Base-by-base conservation (phyloP, 2,797 vertebrate genomes). In the Gymnothorax javanicus region DNA sequence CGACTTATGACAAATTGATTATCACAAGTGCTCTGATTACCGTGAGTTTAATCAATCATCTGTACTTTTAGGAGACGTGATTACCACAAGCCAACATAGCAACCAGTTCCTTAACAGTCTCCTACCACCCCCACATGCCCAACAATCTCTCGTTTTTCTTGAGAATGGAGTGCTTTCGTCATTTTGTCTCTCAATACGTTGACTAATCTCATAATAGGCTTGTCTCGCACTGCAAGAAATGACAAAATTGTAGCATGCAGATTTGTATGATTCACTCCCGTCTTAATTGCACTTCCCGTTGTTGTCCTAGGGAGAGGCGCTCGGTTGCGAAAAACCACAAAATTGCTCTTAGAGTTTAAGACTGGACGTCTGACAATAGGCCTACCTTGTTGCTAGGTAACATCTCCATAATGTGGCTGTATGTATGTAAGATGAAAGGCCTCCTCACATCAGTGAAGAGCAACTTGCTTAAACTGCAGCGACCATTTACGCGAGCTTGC, bases 301-400 rank as follows among this genome's bases (percentile, higher is more conserved):
- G n/a, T 43, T 83, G 52, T 59, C 57, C 50, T 33, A 52, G n/a
- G 20, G 43, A 50, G 52, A 77, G n/a, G 27, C 56, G 75, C 87
- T 88, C 77, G 94, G 94, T 91, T 86, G 89, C 90, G 92, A 90
- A 89, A 91, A 94, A 91, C 92, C 90, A 94, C 93, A 94, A 93
- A 94, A 94, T 94, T 93, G 92, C 93, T 95, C 94, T 95, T 93
- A 94, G 93, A 93, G 92, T 87, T 86, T 94, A 92, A 91, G 94
- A 93, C 94, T 93, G 91, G 92, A 91, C 89, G 94, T 94, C 93
- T 94, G 93, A 90, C 87, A 64, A 90, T 89, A 43, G 33, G 33
- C 33, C 33, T 43, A 89, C 89, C 93, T 92, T 96, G 96, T 96
- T 96, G 96, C 96, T 96, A 96, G 96, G 96, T 95, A 94, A 96